These are phyloP conservation scores for Melikaiella ostensackeni DNA, from an alignment of 2,888 invertebrate species.

Conservation along the genomic window DNA sequence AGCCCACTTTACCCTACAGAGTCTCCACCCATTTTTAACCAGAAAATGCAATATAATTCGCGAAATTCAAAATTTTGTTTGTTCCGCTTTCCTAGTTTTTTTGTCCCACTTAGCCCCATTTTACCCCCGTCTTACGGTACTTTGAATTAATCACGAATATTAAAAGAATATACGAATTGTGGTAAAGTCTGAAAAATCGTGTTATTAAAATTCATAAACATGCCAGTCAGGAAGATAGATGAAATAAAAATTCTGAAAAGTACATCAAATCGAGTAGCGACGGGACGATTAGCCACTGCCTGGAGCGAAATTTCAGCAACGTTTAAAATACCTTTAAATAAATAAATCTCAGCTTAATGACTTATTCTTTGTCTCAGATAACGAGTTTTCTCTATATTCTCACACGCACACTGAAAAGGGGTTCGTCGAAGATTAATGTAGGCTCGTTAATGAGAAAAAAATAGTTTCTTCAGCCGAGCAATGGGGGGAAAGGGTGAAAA, in stretches of 20 bases:
- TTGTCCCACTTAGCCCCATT: no score
- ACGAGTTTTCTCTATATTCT: slow-evolving; percentile 60
- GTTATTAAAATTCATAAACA: neutral
- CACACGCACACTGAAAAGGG: slow-evolving; percentile 49
- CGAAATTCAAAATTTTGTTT: no score
- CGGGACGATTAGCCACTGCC: neutral
- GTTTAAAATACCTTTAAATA: neutral
- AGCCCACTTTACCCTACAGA: no score
- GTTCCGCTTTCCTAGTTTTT: no score
- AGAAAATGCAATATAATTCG: no score
- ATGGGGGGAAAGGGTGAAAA: neutral
- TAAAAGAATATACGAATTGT: neutral
- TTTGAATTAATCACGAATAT: neutral
- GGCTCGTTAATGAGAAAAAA: slow-evolving; percentile 74
- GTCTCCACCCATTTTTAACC: no score
- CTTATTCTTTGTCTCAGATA: slow-evolving; percentile 51
- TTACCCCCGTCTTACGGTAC: no score
- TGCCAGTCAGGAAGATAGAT: neutral
- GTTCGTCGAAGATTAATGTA: slow-evolving; percentile 70
- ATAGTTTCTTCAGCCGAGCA: slow-evolving; percentile 58
- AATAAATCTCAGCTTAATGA: neutral
- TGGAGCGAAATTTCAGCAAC: neutral
- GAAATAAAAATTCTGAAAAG: neutral
- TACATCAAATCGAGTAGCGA: neutral
- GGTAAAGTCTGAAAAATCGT: neutral